Evolutionary conservation across 2,113 vertebrate genomes (phyloP), one percentile per base, ranked within the genome.

Genomic region (Gila orcuttii): DNA sequence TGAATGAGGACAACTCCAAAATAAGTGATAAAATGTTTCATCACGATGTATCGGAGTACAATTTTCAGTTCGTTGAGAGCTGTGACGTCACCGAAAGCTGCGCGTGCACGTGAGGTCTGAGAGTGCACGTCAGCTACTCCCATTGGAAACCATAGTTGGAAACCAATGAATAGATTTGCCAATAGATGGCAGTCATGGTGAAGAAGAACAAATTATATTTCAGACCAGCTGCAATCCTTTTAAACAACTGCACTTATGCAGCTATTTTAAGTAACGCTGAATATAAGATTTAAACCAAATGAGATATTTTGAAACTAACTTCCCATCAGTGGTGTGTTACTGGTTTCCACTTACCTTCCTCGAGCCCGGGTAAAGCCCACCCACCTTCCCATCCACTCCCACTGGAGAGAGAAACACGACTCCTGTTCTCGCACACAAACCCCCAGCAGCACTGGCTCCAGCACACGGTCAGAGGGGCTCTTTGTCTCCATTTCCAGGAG

Each of bases 401-500:
- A 82, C 62, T 1, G 28, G 62, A 69, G 42, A 19, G 39, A 82
- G 79, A 82, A 82, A 82, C 79, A 68, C 79, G 79, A 82, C 79
- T 82, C 79, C 79, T 68, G 79, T 45, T 17, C 50, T 52, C 62
- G 28, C 75, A 25, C 17, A 21, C 57, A 45, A 17, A 80, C 78
- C 77, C 77, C 55, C 77, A 79, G 42, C 42, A 42, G 77, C 77
- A 6, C 77, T 13, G 77, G 23, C 57, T n/a, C 47, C 19, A 66
- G 19, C 59, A 17, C 36, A 66, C 36, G 39, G n/a, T 39, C 8
- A 50, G 79, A 66, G 62, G 60, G 79, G 25, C 79, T 82, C 79
- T 82, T 82, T 82, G 79, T 82, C 62, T 82, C 25, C 62, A 52
- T 52, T 80, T 82, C 79, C 25, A 47, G 45, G 17, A 23, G 42